Evolutionary conservation across 2,888 invertebrate species (phyloP).

Genomic region (Philaethria dido): DNA sequence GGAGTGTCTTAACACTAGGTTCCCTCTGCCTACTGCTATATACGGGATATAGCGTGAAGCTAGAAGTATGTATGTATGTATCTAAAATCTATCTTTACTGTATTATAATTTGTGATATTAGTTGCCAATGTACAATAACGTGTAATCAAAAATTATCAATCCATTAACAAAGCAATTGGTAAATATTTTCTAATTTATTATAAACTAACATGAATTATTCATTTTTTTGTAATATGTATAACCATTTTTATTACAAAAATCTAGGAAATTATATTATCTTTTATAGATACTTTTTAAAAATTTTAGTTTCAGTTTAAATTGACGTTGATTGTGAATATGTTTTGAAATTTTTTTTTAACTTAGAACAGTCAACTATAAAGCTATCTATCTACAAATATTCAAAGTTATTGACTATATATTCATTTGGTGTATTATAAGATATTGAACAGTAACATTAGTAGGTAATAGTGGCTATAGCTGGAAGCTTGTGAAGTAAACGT

Average conservation of each 20-base stretch:
- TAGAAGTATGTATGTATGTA: no score
- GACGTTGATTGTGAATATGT: constrained; percentile 11
- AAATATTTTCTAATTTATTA: background rate
- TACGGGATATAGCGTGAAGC: no score
- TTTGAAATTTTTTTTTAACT: background rate
- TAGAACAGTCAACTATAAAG: background rate
- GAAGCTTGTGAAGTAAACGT: background rate
- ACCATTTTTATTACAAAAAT: background rate
- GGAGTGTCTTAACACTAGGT: no score
- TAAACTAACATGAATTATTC: background rate
- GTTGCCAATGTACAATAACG: background rate
- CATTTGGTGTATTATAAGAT: background rate
- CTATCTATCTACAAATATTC: background rate
- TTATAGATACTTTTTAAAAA: background rate
- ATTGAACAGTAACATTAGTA: constrained; percentile 2
- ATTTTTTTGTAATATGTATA: background rate
- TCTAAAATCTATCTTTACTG: no score
- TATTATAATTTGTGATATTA: background rate
- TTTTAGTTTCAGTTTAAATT: constrained; percentile 11
- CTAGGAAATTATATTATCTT: background rate
- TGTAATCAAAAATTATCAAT: background rate
- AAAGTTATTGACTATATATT: background rate
- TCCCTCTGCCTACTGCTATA: no score
- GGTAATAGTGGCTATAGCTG: background rate
- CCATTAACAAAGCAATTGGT: background rate